These are phyloP conservation scores for Prunella strophiata DNA, from an alignment of 2,797 vertebrate species.

Conservation along the genomic window DNA sequence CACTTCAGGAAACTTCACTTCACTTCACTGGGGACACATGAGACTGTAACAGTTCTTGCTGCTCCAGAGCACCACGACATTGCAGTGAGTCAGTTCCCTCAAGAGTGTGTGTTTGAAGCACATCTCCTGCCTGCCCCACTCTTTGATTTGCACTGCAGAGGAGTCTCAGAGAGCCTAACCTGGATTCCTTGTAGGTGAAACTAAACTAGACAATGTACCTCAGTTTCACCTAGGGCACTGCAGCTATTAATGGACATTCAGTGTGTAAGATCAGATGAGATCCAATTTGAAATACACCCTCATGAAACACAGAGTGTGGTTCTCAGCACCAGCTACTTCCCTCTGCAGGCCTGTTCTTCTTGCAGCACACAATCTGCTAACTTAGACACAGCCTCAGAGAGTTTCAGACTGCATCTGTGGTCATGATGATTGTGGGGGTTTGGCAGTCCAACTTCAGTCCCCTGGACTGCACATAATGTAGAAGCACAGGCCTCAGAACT, in stretches of 20 bases:
- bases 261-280: neutral
- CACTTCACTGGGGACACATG: neutral
- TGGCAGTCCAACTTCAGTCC: neutral
- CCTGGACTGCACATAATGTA: neutral
- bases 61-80: rapidly evolving
- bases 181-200: neutral
- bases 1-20: neutral
- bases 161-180: neutral
- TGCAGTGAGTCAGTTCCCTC: neutral
- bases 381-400: neutral
- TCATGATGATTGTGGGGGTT: neutral
- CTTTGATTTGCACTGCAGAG: neutral
- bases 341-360: neutral
- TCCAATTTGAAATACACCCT: neutral
- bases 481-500: neutral
- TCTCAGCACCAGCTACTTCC: neutral
- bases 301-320: neutral
- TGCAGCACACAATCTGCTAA: neutral
- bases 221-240: neutral
- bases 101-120: neutral
- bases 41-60: neutral
- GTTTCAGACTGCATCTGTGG: neutral
- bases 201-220: neutral
- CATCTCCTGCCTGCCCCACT: neutral
- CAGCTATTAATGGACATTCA: neutral